Conservation (phyloP, 1,140 invertebrate species). For the Chelonus insularis region DNA sequence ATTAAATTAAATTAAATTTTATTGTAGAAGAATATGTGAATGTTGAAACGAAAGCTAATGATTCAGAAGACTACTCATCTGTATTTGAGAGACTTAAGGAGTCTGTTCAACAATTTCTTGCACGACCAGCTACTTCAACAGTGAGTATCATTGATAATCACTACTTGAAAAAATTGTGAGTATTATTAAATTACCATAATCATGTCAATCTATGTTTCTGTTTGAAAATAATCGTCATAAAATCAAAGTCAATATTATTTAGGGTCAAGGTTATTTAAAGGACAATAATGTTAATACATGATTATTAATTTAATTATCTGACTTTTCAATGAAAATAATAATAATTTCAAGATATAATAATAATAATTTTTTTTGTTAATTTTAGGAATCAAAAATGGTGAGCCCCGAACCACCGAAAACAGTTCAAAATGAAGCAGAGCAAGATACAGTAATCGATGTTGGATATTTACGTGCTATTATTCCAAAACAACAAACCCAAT, state of each 20-base stretch:
- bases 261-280: too few species aligned
- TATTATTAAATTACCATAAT: background rate
- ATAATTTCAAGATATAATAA: too few species aligned
- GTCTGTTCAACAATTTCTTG: constrained; percentile 54
- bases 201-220: background rate
- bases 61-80: constrained; percentile 48
- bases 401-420: background rate
- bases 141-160: background rate
- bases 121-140: constrained; percentile 39
- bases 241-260: too few species aligned
- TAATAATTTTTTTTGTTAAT: constrained; percentile 18
- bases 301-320: too few species aligned
- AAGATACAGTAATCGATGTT: constrained; percentile 5
- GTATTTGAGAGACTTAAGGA: constrained; percentile 56
- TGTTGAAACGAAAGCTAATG: constrained; percentile 50
- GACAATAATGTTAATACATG: too few species aligned
- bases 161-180: background rate
- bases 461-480: constrained; percentile 37
- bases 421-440: background rate
- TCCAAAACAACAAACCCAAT: too few species aligned
- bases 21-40: constrained; percentile 48
- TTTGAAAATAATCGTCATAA: too few species aligned
- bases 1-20: too few species aligned
- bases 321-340: too few species aligned
- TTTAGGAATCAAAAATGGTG: constrained; percentile 5